Evolutionary conservation across 2,113 vertebrate genomes (phyloP).

Genomic region (Brevimyrus niger): DNA sequence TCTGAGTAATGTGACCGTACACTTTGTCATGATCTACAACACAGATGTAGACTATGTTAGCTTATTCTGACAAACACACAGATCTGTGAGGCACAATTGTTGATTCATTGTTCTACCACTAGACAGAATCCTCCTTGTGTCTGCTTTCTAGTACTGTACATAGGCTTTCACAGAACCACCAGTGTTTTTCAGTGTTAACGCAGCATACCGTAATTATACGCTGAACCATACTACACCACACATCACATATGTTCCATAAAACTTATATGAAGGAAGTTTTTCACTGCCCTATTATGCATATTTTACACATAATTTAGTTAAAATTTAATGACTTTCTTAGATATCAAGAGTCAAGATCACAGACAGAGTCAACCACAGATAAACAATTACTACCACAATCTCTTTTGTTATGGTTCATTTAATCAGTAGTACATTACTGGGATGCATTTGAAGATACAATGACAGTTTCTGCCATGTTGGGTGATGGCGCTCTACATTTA

Average conservation of each 20-base stretch:
- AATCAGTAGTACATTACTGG: neutral
- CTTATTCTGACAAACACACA: neutral
- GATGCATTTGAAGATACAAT: neutral
- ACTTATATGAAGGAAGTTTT: neutral
- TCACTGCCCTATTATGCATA: neutral
- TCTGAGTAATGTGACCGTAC: neutral
- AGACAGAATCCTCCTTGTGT: neutral
- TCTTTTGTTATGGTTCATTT: neutral
- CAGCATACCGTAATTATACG: neutral
- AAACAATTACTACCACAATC: neutral
- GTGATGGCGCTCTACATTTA: neutral
- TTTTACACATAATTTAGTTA: neutral
- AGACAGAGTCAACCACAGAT: neutral
- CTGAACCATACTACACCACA: neutral
- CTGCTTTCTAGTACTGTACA: neutral
- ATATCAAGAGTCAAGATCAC: neutral
- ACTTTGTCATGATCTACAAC: neutral
- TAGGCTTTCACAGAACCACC: neutral
- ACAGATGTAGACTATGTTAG: neutral
- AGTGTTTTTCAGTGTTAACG: neutral
- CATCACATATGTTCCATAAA: neutral
- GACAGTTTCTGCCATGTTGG: neutral
- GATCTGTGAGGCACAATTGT: neutral
- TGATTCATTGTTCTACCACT: neutral
- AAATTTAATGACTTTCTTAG: neutral